Evolutionary conservation across 2,113 vertebrate species (phyloP).

Genomic region (Merops nubicus): DNA sequence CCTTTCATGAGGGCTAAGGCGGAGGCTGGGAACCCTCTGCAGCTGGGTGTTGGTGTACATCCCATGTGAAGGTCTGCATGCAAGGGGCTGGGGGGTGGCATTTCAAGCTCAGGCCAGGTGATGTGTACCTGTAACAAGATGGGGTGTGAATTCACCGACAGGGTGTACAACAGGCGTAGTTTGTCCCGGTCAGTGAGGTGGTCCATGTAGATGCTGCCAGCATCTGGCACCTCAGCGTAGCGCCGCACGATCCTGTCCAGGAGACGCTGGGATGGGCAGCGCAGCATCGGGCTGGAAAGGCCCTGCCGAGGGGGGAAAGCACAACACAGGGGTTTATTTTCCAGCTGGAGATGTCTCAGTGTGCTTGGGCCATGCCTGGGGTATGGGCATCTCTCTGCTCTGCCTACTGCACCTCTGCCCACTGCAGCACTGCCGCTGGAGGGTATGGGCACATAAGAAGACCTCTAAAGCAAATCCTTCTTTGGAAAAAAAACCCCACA

Average conservation of each 20-base stretch:
- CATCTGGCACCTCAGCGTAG: constrained; percentile 83
- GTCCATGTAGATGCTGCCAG: constrained; percentile 86
- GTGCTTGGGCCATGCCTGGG: fast-evolving
- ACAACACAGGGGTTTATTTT: not conserved
- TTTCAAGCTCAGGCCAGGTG: not conserved
- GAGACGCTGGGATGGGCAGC: constrained; percentile 84
- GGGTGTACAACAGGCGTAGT: constrained; percentile 83
- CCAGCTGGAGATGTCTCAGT: fast-evolving
- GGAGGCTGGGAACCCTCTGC: not conserved
- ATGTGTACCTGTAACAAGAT: constrained; percentile 80
- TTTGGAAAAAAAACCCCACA: fast-evolving
- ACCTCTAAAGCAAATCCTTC: not conserved
- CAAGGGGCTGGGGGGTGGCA: fast-evolving
- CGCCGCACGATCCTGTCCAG: constrained; percentile 84
- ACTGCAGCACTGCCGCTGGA: fast-evolving
- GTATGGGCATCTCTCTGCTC: not conserved
- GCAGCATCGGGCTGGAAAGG: constrained; percentile 78
- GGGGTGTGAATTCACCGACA: constrained; percentile 83
- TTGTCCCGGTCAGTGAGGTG: constrained; percentile 83
- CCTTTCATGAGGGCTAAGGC: fast-evolving
- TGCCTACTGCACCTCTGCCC: fast-evolving
- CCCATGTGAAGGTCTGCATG: fast-evolving
- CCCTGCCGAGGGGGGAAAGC: constrained; percentile 59
- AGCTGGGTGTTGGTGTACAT: too few relatives aligned
- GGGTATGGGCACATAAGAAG: fast-evolving